Base-by-base conservation (phyloP, 2,888 invertebrate species). In the Lasioglossum malachurum region DNA sequence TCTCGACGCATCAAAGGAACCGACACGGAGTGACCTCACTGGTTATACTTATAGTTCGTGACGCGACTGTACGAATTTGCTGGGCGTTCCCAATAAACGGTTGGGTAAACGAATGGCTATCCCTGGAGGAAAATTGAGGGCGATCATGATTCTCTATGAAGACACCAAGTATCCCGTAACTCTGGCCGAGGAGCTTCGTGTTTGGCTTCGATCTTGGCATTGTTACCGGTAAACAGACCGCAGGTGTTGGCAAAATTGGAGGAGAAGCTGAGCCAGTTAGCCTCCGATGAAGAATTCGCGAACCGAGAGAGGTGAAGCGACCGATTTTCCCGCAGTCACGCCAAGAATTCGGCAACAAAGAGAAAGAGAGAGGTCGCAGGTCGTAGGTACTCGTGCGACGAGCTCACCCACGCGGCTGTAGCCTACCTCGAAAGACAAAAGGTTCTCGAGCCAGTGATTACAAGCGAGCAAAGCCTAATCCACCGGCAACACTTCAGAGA, bases 361-460 rank as follows among this genome's bases (percentile, higher is more conserved):
- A 77, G 78, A 46, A 4, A 46, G 16, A 16, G 44, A 16, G 46
- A 46, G 23, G 41, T 38, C 69, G 16, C 12, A 19, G 67, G 35
- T 31, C 71, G 53, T 10, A 46, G 53, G 69, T 76, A 78, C 76
- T 73, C 35, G 82, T 74, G 74, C 14, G 75, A 82, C 82, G 82
- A 87, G 87, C 80, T 82, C 75, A 85, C 76, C 78, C 78, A 38
- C 38, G 49, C 80, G 75, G 73, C 27, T 76, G 67, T 46, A 53
- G 31, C 19, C 76, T 69, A 44, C 57, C 41, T 31, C 75, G n/a
- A 78, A 60, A 86, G 84, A 87, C 80, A 84, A 88, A 88, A 88
- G 87, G 46, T 77, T 84, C 84, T 87, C 87, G 87, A 88, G 75
- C 60, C 79, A 80, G 73, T 79, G 86, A 87, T 88, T 78, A 84